Conservation (phyloP, 2,113 vertebrate species). For the Abramis brama region DNA sequence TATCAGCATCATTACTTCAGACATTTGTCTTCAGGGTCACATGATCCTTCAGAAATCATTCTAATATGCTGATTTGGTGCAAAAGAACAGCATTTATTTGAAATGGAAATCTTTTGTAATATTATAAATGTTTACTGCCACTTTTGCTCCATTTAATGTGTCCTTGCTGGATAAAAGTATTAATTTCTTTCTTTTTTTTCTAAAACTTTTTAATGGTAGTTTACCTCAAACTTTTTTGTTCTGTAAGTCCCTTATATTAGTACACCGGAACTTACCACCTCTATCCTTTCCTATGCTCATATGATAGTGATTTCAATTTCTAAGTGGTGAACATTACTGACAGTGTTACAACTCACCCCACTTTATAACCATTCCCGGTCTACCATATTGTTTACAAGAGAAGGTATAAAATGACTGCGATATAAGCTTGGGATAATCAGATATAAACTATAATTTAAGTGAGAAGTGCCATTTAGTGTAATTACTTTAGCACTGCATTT, state of each 20-base stretch:
- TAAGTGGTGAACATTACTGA: not conserved
- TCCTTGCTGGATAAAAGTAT: too few species aligned
- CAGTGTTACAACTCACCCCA: not conserved
- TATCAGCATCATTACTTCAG: not conserved
- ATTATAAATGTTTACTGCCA: too few species aligned
- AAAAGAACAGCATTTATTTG: too few species aligned
- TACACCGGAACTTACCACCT: too few species aligned
- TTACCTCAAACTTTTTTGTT: too few species aligned
- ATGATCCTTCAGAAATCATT: not conserved
- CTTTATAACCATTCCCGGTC: not conserved
- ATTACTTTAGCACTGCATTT: conserved; percentile 21
- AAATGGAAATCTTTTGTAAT: too few species aligned
- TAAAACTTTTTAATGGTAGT: too few species aligned
- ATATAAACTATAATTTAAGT: not conserved
- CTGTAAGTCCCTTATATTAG: too few species aligned
- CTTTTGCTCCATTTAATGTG: too few species aligned
- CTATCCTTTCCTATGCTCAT: not conserved
- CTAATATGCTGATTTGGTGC: not conserved
- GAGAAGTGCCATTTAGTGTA: conserved; percentile 11
- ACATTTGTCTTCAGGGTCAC: not conserved
- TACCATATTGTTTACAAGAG: not conserved
- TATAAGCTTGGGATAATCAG: not conserved
- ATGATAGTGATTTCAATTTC: not conserved
- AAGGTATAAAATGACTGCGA: not conserved
- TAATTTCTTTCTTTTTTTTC: too few species aligned